A percentile compares a stretch with the other conserved stretches of the same genome.
phyloP scores from a whole-genome alignment of 2,113 vertebrate genomes.

The Lamprotornis superbus region DNA sequence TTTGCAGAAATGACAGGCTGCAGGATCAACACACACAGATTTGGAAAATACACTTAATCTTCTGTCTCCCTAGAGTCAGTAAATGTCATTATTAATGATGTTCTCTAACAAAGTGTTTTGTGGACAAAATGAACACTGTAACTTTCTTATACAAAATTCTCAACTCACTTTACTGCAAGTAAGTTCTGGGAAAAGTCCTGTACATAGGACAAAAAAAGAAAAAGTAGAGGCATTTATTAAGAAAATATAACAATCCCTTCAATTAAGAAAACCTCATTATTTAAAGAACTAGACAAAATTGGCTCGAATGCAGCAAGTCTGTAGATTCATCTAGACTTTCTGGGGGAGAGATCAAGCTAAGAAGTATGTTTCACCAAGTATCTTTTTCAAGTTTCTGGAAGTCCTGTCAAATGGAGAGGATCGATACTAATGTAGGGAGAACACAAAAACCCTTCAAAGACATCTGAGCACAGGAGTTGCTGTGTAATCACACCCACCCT shows the following conservation, averaged over 20 bases:
- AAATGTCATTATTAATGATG: background rate
- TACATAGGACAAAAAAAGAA: background rate
- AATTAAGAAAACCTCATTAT: background rate
- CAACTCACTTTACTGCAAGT: background rate
- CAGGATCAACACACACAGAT: background rate
- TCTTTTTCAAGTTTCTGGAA: conserved; percentile 1
- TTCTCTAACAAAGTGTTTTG: background rate
- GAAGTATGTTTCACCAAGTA: background rate
- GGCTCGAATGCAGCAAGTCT: background rate
- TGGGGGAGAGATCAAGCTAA: background rate
- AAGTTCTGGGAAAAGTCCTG: background rate
- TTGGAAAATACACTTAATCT: background rate
- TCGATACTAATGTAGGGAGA: background rate
- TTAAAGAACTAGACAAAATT: background rate
- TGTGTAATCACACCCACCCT: background rate
- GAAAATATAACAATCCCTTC: background rate
- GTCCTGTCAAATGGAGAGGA: background rate
- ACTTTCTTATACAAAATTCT: background rate
- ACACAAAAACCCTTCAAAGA: background rate
- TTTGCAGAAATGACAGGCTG: background rate
- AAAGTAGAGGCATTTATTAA: background rate
- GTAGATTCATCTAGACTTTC: background rate
- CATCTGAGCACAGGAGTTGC: background rate
- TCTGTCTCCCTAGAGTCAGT: background rate
- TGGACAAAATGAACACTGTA: background rate